Conservation (phyloP, 2,797 vertebrate genomes). For the Pangasius macronema region DNA sequence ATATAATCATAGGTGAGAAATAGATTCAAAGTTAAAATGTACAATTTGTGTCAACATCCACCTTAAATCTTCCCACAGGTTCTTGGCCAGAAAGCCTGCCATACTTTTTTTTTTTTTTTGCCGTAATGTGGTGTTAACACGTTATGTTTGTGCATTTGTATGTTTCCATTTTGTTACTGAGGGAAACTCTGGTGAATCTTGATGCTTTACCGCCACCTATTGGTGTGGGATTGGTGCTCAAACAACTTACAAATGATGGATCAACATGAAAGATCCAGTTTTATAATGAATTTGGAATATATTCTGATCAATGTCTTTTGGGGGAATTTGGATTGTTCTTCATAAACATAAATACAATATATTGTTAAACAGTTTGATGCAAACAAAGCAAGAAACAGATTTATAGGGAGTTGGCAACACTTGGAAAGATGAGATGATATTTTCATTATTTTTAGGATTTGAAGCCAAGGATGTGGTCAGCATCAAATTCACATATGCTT, state of each 20-base stretch:
- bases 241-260: not conserved
- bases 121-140: not conserved
- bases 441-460: not conserved
- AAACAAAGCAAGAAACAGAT: not conserved
- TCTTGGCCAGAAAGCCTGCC: not conserved
- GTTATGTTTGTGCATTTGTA: not conserved
- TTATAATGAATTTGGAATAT: not conserved
- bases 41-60: not conserved
- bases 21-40: not conserved
- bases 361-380: not conserved
- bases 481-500: not conserved
- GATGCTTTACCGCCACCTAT: constrained; percentile 5
- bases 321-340: not conserved
- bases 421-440: not conserved
- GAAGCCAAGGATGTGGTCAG: not conserved
- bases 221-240: not conserved
- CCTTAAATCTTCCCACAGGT: not conserved
- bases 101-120: not conserved
- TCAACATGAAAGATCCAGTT: not conserved
- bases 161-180: not conserved
- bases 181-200: not conserved
- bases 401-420: not conserved
- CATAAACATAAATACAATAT: not conserved
- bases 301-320: not conserved
- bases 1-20: not conserved